Conservation (phyloP, 2,888 invertebrate genomes). For the Tenthredo amoena region DNA sequence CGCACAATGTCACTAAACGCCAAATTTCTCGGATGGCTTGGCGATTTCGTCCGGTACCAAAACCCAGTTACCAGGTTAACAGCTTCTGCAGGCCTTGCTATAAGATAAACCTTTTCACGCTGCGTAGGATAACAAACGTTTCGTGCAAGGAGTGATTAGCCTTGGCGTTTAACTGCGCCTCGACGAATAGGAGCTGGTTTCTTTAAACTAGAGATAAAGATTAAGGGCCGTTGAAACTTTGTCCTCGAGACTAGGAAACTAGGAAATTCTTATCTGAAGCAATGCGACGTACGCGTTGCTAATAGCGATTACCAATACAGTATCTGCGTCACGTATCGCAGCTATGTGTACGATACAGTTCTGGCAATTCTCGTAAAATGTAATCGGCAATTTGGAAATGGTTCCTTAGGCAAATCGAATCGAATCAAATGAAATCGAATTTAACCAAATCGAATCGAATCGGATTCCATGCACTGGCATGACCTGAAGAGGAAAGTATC, state of each 20-base stretch:
- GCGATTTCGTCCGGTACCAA: constrained; percentile 22
- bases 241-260: neutral
- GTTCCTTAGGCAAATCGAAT: constrained; percentile 47
- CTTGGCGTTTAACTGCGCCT: neutral
- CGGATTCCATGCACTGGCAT: neutral
- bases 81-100: neutral
- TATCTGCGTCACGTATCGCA: constrained; percentile 7
- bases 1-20: constrained; percentile 15
- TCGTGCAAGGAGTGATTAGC: constrained; percentile 1
- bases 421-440: constrained; percentile 20
- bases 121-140: constrained; percentile 35
- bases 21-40: constrained; percentile 36
- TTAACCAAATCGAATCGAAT: constrained; percentile 32
- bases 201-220: neutral
- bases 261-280: neutral
- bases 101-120: constrained; percentile 24
- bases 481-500: constrained; percentile 31
- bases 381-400: constrained; percentile 35
- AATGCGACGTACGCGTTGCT: neutral
- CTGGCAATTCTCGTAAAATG: constrained; percentile 24
- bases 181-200: neutral
- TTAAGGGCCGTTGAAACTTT: neutral
- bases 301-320: constrained; percentile 19
- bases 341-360: neutral
- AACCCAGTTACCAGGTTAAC: constrained; percentile 11